Percentiles rank a stretch among this genome's conserved stretches.
Conservation (phyloP, 1,140 invertebrate species). For the Drosophila malerkotliana region DNA sequence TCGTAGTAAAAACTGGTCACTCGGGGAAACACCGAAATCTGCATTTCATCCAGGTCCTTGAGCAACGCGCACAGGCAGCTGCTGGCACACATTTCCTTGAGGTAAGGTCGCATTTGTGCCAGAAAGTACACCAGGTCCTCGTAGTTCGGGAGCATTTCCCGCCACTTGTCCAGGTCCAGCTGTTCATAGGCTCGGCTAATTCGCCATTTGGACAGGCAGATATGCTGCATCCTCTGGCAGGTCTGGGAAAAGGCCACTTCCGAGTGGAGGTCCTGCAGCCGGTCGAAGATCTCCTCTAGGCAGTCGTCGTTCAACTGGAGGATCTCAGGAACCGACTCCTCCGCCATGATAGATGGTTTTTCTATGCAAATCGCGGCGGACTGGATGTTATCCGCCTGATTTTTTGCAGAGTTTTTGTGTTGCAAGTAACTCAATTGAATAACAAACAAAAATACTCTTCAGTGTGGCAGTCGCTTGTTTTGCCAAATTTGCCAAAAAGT, state of each 20-base stretch:
- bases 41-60: constrained; percentile 68
- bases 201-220: constrained; percentile 60
- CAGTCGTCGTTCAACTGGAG: constrained; percentile 70
- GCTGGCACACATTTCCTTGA: constrained; percentile 50
- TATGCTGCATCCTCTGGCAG: constrained; percentile 60
- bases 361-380: background rate
- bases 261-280: constrained; percentile 56
- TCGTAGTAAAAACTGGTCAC: constrained; percentile 63
- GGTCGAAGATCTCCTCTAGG: constrained; percentile 61
- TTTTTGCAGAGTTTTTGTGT: background rate
- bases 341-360: constrained; percentile 10
- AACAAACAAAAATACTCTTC: constrained; percentile 43
- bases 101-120: constrained; percentile 43
- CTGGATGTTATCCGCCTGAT: background rate
- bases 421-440: constrained; percentile 25
- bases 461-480: constrained; percentile 10
- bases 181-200: constrained; percentile 53
- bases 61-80: constrained; percentile 63
- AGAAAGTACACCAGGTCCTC: constrained; percentile 71
- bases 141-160: constrained; percentile 54
- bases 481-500: background rate
- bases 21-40: constrained; percentile 57
- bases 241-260: constrained; percentile 59
- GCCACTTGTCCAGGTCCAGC: constrained; percentile 68
- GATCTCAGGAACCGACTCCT: constrained; percentile 36